Evolutionary conservation across 2,888 invertebrate species (phyloP).

Genomic region (Lacanobia oleracea): DNA sequence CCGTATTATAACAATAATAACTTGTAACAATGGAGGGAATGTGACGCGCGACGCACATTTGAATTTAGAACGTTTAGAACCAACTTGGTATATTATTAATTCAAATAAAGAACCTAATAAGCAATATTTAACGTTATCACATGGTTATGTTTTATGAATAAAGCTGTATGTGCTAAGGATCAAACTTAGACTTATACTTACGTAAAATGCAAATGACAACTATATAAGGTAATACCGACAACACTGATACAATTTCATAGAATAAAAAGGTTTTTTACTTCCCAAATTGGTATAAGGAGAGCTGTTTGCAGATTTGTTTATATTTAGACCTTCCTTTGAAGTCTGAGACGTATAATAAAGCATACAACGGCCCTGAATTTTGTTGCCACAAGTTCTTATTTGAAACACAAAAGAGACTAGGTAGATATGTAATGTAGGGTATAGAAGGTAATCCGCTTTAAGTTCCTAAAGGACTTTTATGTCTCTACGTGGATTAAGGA

Average conservation of each 20-base stretch:
- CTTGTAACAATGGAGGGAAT: too few species aligned
- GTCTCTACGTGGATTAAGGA: background rate
- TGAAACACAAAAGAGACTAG: conserved; percentile 35
- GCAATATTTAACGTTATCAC: too few species aligned
- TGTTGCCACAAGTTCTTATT: conserved; percentile 54
- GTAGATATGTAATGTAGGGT: background rate
- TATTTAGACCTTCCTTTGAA: conserved; percentile 39
- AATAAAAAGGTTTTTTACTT: conserved; percentile 13
- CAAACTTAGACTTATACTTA: background rate
- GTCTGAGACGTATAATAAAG: conserved; percentile 26
- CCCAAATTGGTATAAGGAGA: conserved; percentile 12
- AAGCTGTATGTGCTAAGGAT: too few species aligned
- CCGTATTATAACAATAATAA: too few species aligned
- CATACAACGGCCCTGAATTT: conserved; percentile 4
- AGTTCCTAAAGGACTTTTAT: conserved; percentile 29
- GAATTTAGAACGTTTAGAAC: too few species aligned
- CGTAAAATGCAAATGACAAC: background rate
- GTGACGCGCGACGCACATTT: too few species aligned
- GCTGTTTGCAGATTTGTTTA: conserved; percentile 25
- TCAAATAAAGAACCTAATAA: too few species aligned
- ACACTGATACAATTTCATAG: too few species aligned
- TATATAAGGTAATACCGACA: background rate
- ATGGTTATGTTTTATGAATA: too few species aligned
- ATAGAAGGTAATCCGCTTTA: conserved; percentile 33
- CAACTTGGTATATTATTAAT: too few species aligned